Base-by-base conservation (phyloP, 2,797 vertebrate genomes). In the Hippoglossus hippoglossus region DNA sequence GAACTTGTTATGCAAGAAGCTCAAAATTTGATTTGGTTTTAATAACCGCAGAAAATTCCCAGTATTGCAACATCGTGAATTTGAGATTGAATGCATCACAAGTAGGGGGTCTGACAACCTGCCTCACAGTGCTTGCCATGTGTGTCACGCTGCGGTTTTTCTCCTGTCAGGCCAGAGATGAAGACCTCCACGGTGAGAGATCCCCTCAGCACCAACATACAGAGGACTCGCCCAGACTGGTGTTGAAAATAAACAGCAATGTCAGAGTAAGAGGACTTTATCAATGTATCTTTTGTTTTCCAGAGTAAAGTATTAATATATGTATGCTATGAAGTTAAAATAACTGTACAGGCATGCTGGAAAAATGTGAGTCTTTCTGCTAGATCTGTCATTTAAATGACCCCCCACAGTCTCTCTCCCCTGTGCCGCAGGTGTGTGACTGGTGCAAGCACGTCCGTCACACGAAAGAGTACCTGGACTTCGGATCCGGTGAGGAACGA, bases 371-470 rank as follows among this genome's bases (percentile, higher is more conserved):
- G 31, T 34, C 31, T 34, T 73, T 61, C 0, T 61, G 39, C 5
- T 77, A 3, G 60, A 81, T 71, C 39, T 34, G 7, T 71, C 78
- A 57, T 39, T 76, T 62, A 26, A 93, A 22, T 93, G 79, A 92
- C 91, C 77, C 89, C 67, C 87, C 80, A 71, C 89, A 94, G 93
- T 93, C 93, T 93, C 89, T 93, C 53, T 94, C 93, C 26, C 93
- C 93, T 84, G 91, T 91, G 36, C 86, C 87, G 9, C 97, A 99
- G 98, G 98, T 98, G 72, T 99, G 98, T 91, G 98, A 99, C 88
- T 99, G 98, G 98, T 99, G 98, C 94, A 99, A 99, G 87, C 98
- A 99, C 88, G 95, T 99, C 89, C 97, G 97, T 85, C 97, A 99
- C 94, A 99, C 98, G 85, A 99, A 98, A 94, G 98, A 99, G 89